Conservation (phyloP, 2,113 vertebrate genomes). For the Chionomys nivalis region DNA sequence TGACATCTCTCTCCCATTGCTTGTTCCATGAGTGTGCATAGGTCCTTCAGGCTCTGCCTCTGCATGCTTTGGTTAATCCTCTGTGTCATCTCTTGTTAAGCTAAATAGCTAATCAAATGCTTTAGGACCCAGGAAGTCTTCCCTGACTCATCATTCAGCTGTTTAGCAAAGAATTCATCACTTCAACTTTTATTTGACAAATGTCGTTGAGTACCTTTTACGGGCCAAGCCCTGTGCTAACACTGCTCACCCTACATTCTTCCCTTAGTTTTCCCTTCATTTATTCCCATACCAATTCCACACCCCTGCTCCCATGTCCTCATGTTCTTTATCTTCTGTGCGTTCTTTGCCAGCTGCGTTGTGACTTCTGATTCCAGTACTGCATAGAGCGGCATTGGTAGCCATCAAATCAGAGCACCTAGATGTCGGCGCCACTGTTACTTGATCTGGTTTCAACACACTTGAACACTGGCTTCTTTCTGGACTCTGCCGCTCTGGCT, state of each 20-base stretch:
- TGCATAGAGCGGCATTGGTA: background rate
- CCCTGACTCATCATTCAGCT: background rate
- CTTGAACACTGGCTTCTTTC: background rate
- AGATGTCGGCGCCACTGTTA: background rate
- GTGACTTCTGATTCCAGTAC: background rate
- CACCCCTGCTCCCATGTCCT: background rate
- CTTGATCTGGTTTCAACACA: background rate
- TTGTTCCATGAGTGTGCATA: background rate
- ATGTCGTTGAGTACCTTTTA: background rate
- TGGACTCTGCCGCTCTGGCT: background rate
- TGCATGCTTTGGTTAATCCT: background rate
- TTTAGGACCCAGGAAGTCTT: background rate
- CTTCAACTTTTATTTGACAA: background rate
- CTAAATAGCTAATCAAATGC: background rate
- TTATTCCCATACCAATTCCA: background rate
- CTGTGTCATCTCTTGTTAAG: background rate
- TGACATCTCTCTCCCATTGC: too few relatives aligned
- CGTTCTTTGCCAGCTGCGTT: background rate
- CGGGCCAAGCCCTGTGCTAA: background rate
- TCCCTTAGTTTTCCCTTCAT: background rate
- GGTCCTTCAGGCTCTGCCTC: background rate
- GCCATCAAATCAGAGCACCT: background rate
- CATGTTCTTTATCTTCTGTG: background rate
- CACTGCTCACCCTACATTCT: background rate
- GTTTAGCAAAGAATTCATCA: background rate